Evolutionary conservation across 2,113 vertebrate genomes (phyloP).

Genomic region (Actenoides lindsayi): DNA sequence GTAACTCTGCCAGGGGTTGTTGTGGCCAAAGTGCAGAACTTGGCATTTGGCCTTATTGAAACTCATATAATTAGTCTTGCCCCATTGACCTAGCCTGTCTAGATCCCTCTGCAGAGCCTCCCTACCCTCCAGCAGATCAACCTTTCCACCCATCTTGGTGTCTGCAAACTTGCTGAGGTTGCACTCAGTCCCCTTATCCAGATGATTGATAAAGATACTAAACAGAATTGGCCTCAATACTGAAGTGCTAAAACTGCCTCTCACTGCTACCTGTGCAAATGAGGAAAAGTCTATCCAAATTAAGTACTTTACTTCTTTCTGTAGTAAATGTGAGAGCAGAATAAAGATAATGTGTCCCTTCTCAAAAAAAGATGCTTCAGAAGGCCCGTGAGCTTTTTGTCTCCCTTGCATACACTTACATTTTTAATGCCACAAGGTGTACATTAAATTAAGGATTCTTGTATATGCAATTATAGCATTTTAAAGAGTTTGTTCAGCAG

Average conservation of each 20-base stretch:
- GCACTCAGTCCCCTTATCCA: no score
- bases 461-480: conserved; percentile 19
- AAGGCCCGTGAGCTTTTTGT: not conserved
- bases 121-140: no score
- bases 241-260: not conserved
- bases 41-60: no score
- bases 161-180: no score
- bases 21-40: no score
- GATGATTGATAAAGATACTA: no score
- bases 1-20: no score
- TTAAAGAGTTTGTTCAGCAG: conserved; percentile 60
- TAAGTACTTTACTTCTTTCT: not conserved
- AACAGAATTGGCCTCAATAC: no score
- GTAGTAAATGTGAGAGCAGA: not conserved
- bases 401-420: not conserved
- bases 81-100: no score
- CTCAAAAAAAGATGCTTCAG: not conserved
- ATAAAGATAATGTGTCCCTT: not conserved
- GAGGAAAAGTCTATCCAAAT: not conserved
- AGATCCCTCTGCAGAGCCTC: no score
- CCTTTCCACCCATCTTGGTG: no score
- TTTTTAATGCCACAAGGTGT: not conserved
- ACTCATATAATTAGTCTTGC: no score
- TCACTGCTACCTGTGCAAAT: not conserved
- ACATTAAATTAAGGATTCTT: conserved; percentile 43